Percentiles rank a stretch among this genome's conserved stretches.
Conservation (phyloP, 2,113 vertebrate genomes). For the Paedocypris sp. region DNA sequence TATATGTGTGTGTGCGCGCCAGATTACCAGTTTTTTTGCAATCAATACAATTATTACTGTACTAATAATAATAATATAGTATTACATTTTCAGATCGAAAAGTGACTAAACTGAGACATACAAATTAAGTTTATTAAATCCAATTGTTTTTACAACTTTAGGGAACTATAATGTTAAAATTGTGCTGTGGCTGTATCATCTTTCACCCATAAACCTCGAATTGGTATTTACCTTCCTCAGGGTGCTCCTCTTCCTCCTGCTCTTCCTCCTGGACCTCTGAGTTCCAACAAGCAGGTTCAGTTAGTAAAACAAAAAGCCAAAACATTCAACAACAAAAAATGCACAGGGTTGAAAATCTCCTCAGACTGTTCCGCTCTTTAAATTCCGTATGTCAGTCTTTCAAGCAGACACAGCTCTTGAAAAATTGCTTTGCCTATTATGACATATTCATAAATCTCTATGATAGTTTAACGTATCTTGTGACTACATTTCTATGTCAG, state of each 20-base stretch:
- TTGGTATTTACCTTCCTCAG: background rate
- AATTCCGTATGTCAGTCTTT: background rate
- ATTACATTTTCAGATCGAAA: too few relatives aligned
- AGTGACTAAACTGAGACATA: too few relatives aligned
- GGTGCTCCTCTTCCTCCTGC: background rate
- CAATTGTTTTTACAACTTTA: too few relatives aligned
- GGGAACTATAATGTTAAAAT: too few relatives aligned
- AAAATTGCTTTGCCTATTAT: too few relatives aligned
- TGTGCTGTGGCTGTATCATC: too few relatives aligned
- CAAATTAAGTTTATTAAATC: too few relatives aligned
- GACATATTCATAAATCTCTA: background rate
- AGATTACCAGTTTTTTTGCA: too few relatives aligned
- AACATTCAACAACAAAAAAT: background rate
- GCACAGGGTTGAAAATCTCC: background rate
- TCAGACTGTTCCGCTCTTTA: background rate
- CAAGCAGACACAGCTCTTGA: too few relatives aligned
- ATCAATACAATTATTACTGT: too few relatives aligned
- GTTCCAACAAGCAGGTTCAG: background rate
- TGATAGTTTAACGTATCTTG: background rate
- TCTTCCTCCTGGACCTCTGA: slow-evolving; percentile 18
- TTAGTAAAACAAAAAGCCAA: background rate
- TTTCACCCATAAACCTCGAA: background rate
- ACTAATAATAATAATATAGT: too few relatives aligned
- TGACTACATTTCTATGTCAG: background rate
- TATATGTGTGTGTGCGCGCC: too few relatives aligned